phyloP scores from a whole-genome alignment of 2,797 vertebrate species.

The Centroberyx gerrardi region DNA sequence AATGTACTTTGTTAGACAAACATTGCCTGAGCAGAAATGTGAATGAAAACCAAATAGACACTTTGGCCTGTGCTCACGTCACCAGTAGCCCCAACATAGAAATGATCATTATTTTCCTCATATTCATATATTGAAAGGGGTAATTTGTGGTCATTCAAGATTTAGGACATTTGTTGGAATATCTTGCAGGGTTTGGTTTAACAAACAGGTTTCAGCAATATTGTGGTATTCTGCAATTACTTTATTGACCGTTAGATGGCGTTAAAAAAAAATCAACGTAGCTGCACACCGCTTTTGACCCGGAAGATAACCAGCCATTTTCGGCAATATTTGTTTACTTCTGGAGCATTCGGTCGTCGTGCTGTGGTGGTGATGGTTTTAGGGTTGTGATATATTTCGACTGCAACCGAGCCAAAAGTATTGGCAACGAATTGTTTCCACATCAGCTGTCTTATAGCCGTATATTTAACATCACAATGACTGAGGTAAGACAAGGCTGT shows the following conservation, averaged over 20 bases:
- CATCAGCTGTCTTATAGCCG: fast-evolving
- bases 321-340: conserved; percentile 62
- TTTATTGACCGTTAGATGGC: conserved; percentile 31
- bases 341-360: conserved; percentile 37
- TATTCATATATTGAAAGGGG: background rate
- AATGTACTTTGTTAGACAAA: conserved; percentile 56
- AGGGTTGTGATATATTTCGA: conserved; percentile 8
- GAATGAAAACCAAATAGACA: conserved; percentile 45
- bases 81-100: background rate
- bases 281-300: background rate
- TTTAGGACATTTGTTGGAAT: background rate
- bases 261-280: background rate
- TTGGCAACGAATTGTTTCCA: background rate
- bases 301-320: background rate
- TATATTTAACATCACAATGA: conserved; percentile 55
- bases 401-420: background rate
- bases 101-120: background rate
- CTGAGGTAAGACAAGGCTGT: conserved; percentile 69
- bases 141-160: background rate
- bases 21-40: conserved; percentile 20
- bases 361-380: conserved; percentile 23
- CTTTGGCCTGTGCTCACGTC: conserved; percentile 28
- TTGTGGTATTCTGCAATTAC: background rate
- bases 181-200: background rate
- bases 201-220: background rate